A percentile compares a stretch with the other conserved stretches of the same genome.
These are phyloP conservation scores for Ormyrus pomaceus DNA, from an alignment of 2,888 invertebrate species.

Conservation along the genomic window DNA sequence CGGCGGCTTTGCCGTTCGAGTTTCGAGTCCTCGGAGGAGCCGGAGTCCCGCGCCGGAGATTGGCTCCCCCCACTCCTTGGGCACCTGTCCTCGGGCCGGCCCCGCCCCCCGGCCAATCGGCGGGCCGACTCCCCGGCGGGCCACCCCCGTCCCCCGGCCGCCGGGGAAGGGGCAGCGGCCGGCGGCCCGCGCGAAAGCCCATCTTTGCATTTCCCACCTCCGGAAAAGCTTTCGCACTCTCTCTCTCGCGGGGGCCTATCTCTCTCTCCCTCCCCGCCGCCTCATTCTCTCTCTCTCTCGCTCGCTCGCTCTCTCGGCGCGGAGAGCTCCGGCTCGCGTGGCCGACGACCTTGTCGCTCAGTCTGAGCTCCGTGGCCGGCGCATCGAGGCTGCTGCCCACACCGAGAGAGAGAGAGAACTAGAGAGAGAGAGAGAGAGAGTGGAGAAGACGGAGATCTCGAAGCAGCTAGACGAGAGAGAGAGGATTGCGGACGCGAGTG, in stretches of 20 bases:
- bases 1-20: not conserved
- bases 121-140: no score
- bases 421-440: conserved; percentile 1
- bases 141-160: no score
- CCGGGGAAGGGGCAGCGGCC: not conserved
- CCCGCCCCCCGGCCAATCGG: conserved; percentile 12
- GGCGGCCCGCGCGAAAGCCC: conserved; percentile 55
- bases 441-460: not conserved
- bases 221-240: conserved; percentile 55
- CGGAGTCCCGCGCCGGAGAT: not conserved
- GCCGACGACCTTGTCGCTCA: conserved; percentile 57
- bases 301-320: conserved; percentile 16
- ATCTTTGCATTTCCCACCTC: conserved; percentile 62
- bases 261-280: not conserved
- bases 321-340: conserved; percentile 42
- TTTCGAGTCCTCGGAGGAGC: no score
- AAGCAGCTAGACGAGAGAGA: not conserved
- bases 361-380: conserved; percentile 49
- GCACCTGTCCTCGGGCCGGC: conserved; percentile 40
- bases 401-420: not conserved
- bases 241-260: conserved; percentile 3
- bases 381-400: conserved; percentile 39
- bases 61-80: conserved; percentile 8
- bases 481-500: not conserved
- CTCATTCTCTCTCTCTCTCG: conserved; percentile 23